Evolutionary conservation across 2,113 vertebrate species (phyloP).

Genomic region (Ptyas mucosa): DNA sequence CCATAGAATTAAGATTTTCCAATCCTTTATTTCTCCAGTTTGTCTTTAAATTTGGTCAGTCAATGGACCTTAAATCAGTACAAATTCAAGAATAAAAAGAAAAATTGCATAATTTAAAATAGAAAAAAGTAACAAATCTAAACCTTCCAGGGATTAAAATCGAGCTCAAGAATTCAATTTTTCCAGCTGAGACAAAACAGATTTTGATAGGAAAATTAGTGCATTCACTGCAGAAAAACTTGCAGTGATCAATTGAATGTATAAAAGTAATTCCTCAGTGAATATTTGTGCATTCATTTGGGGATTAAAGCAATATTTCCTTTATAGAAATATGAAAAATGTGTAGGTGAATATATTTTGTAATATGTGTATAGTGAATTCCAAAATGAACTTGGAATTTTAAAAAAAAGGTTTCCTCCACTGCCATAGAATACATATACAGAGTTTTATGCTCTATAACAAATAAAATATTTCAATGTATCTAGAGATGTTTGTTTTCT

Average conservation of each 20-base stretch:
- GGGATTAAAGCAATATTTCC: neutral
- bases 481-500: neutral
- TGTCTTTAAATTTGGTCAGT: neutral
- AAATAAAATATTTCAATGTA: neutral
- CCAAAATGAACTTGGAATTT: neutral
- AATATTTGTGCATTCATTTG: neutral
- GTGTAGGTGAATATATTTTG: neutral
- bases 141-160: neutral
- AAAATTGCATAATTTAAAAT: neutral
- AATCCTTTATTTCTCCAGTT: neutral
- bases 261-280: neutral
- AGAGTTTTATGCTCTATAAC: neutral
- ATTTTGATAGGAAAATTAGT: neutral
- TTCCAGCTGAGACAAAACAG: neutral
- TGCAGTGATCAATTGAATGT: neutral
- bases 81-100: neutral
- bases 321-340: neutral
- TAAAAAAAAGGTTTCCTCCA: neutral
- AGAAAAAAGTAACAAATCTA: neutral
- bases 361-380: neutral
- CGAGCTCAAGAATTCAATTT: neutral
- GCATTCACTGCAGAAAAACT: neutral
- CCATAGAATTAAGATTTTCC: neutral
- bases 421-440: neutral
- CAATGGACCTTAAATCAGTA: neutral